phyloP scores from a whole-genome alignment of 2,888 invertebrate species.

The Balanococcus diminutus region DNA sequence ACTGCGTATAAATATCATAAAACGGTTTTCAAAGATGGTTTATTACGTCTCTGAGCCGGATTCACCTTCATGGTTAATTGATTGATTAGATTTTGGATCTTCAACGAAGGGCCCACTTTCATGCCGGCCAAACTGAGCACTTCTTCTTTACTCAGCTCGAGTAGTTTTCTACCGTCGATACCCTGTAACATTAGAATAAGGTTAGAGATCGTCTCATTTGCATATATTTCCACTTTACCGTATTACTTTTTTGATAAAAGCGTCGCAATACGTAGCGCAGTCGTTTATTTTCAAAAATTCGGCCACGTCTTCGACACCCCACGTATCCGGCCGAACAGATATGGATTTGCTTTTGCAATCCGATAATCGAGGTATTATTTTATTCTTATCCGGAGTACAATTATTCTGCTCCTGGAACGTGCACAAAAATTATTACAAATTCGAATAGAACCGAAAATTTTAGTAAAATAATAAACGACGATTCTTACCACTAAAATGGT shows the following conservation, averaged over 20 bases:
- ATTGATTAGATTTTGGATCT: conserved; percentile 87
- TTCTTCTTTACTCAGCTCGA: conserved; percentile 85
- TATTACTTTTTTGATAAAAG: conserved; percentile 66
- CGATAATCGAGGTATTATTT: conserved; percentile 67
- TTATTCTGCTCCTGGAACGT: conserved; percentile 39
- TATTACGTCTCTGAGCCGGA: conserved; percentile 36
- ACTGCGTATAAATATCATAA: conserved; percentile 40
- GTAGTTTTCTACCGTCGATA: conserved; percentile 80
- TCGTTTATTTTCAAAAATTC: conserved; percentile 90
- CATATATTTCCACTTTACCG: neutral
- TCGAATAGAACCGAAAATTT: neutral
- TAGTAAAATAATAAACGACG: neutral
- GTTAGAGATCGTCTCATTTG: neutral
- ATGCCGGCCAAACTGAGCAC: conserved; percentile 86
- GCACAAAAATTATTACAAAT: neutral
- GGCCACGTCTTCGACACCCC: conserved; percentile 86
- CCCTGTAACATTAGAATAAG: conserved; percentile 64
- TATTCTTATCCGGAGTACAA: conserved; percentile 59
- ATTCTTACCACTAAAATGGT: neutral
- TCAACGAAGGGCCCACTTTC: conserved; percentile 93
- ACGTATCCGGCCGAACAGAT: conserved; percentile 63
- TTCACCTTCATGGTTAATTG: conserved; percentile 55
- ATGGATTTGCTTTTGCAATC: conserved; percentile 60
- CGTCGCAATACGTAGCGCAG: conserved; percentile 68
- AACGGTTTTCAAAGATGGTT: conserved; percentile 11